These are phyloP conservation scores for Tursiops truncatus DNA, from an alignment of 2,113 vertebrate genomes.

Conservation along the genomic window DNA sequence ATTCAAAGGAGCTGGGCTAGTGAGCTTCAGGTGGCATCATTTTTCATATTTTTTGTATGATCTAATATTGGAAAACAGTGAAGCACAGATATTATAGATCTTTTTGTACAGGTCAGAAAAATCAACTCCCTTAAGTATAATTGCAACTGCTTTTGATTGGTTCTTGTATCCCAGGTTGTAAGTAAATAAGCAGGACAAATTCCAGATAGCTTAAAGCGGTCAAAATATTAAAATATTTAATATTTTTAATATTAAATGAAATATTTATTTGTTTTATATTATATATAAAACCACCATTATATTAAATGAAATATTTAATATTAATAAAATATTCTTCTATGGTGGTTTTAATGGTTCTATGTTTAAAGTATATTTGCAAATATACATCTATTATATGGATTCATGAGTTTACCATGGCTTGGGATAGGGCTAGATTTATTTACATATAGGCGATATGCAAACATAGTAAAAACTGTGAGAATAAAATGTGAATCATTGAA, in stretches of 20 bases:
- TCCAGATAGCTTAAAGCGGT: neutral
- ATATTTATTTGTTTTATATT: too few species aligned
- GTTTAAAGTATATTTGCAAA: neutral
- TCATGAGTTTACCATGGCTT: neutral
- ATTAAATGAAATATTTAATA: too few species aligned
- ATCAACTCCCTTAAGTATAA: neutral
- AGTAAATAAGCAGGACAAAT: neutral
- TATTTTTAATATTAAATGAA: too few species aligned
- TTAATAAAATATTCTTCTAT: neutral
- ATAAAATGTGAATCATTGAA: neutral
- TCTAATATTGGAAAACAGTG: neutral
- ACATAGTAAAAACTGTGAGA: neutral
- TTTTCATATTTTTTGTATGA: neutral
- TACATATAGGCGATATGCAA: neutral
- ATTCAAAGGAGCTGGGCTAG: neutral
- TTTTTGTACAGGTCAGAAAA: neutral
- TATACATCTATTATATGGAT: neutral
- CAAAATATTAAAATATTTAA: too few species aligned
- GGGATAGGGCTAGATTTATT: neutral
- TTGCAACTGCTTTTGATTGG: neutral
- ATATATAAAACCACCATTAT: too few species aligned
- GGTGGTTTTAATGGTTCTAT: neutral
- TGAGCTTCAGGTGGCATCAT: fast-evolving
- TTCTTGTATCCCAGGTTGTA: neutral
- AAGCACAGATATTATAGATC: neutral